A percentile compares a stretch with the other conserved stretches of the same genome.
Conservation (phyloP, 2,888 invertebrate genomes). For the Frankliniella fusca region DNA sequence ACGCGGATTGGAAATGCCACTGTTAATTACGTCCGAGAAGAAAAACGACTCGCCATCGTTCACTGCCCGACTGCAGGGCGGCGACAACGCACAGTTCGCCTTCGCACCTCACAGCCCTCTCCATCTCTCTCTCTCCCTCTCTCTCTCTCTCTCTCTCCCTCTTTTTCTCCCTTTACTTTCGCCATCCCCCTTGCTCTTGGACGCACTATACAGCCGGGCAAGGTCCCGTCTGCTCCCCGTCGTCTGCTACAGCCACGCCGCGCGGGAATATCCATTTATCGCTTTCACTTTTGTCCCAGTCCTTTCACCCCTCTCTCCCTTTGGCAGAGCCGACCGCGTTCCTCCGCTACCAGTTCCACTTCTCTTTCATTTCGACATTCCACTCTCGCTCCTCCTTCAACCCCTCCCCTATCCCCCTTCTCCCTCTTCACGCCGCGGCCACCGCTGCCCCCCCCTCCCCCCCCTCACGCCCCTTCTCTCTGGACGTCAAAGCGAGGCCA, state of each 20-base stretch:
- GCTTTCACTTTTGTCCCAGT: not conserved
- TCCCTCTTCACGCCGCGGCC: too few relatives aligned
- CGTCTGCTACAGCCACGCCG: not conserved
- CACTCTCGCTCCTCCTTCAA: not conserved
- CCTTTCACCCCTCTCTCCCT: too few relatives aligned
- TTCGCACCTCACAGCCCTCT: not conserved
- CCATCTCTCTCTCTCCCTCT: not conserved
- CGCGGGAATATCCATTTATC: not conserved
- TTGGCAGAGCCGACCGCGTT: too few relatives aligned
- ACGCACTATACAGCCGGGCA: not conserved
- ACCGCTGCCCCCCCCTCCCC: too few relatives aligned
- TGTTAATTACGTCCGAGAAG: not conserved
- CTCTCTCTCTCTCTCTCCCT: not conserved
- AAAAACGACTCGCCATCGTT: not conserved
- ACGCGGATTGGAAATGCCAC: slow-evolving; percentile 1
- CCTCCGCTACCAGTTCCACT: not conserved
- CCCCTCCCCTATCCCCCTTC: too few relatives aligned
- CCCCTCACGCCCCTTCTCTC: too few relatives aligned
- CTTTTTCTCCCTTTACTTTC: not conserved
- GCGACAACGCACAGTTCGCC: not conserved
- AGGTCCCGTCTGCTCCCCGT: slow-evolving; percentile 3
- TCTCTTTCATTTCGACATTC: slow-evolving; percentile 4
- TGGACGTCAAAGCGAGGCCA: too few relatives aligned
- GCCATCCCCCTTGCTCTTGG: not conserved
- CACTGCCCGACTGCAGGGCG: not conserved